Percentiles rank a stretch among this genome's conserved stretches.
phyloP scores from a whole-genome alignment of 2,797 vertebrate species.

The Coregonus sp. region DNA sequence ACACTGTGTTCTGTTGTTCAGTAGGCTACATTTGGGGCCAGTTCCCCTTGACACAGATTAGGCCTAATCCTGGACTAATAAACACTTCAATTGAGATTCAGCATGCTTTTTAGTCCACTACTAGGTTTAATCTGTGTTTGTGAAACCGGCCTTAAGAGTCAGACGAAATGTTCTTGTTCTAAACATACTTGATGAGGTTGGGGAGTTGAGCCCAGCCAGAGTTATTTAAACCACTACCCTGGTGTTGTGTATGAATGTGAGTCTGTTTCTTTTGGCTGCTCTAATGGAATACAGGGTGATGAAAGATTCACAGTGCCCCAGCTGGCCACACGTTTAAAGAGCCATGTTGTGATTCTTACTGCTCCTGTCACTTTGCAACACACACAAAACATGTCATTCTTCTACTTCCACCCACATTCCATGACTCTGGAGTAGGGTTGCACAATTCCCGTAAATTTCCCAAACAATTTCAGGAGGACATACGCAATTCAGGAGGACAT shows the following conservation, averaged over 20 bases:
- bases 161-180: slow-evolving; percentile 25
- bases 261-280: slow-evolving; percentile 35
- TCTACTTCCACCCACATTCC: neutral
- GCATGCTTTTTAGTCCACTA: too few species aligned
- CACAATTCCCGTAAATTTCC: too few species aligned
- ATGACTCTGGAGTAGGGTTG: neutral
- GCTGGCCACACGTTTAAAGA: slow-evolving; percentile 57
- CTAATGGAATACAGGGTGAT: slow-evolving; percentile 50
- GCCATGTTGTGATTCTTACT: slow-evolving; percentile 46
- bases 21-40: too few species aligned
- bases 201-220: slow-evolving; percentile 13
- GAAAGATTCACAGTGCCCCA: slow-evolving; percentile 55
- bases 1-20: too few species aligned
- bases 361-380: slow-evolving; percentile 30
- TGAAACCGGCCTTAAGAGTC: too few species aligned
- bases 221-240: neutral
- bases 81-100: neutral
- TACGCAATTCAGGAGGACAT: too few species aligned
- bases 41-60: too few species aligned
- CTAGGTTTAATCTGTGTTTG: too few species aligned
- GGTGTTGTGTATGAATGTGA: slow-evolving; percentile 4
- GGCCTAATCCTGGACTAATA: too few species aligned
- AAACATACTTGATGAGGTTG: slow-evolving; percentile 17
- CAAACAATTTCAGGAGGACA: too few species aligned
- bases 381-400: slow-evolving; percentile 19